Percentiles rank a stretch among this genome's conserved stretches.
Evolutionary conservation across 2,797 vertebrate genomes (phyloP).

Genomic region (Myotis planiceps): DNA sequence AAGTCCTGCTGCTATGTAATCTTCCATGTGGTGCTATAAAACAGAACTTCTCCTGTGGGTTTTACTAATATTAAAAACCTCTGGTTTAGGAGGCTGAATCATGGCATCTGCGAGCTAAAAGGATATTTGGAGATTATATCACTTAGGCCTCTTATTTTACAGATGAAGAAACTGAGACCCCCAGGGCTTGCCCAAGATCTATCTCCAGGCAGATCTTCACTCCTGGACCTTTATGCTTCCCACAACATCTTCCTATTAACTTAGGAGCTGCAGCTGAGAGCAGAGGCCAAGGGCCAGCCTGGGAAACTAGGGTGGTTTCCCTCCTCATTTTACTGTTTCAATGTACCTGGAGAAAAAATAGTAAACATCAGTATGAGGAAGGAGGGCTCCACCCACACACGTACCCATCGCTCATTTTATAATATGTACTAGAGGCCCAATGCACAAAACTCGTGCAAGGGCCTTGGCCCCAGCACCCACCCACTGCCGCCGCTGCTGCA

Average conservation of each 20-base stretch:
- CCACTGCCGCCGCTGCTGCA: no score
- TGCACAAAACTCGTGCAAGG: no score
- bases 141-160: background rate
- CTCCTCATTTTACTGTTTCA: background rate
- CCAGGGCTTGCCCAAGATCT: background rate
- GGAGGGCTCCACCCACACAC: background rate
- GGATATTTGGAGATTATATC: background rate
- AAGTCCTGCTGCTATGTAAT: background rate
- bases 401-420: background rate
- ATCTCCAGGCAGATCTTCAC: background rate
- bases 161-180: background rate
- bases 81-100: background rate
- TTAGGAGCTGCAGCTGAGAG: background rate
- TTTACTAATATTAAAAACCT: slow-evolving; percentile 22
- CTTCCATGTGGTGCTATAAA: background rate
- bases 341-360: background rate
- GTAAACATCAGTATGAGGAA: background rate
- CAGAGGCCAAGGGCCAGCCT: background rate
- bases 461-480: no score
- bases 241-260: background rate
- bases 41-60: background rate
- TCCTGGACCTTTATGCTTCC: background rate
- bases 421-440: no score
- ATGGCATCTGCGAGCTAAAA: background rate
- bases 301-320: background rate